These are phyloP conservation scores for Leucophora obtusa DNA, from an alignment of 2,888 invertebrate species.

Conservation along the genomic window DNA sequence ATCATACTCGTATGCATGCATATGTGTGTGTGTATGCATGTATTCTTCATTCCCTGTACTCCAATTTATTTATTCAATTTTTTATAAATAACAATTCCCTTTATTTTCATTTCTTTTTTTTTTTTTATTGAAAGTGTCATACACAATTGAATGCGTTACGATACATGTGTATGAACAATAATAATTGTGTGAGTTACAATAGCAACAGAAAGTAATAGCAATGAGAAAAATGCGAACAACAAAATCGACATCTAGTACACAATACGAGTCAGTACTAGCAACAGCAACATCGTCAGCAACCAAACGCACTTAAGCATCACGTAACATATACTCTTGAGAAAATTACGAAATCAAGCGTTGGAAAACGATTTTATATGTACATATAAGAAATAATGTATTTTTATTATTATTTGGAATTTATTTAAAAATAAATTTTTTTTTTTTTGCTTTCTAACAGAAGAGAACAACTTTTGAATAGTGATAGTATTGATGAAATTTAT, in stretches of 20 bases:
- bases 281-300: slow-evolving; percentile 29
- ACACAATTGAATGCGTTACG: slow-evolving; percentile 63
- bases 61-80: slow-evolving; percentile 32
- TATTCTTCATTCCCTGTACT: slow-evolving; percentile 20
- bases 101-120: slow-evolving; percentile 43
- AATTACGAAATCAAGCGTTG: slow-evolving; percentile 67
- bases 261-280: not conserved
- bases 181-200: not conserved
- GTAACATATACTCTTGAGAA: slow-evolving; percentile 66
- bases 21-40: too few relatives aligned
- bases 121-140: slow-evolving; percentile 60
- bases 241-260: not conserved
- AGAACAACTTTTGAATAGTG: too few relatives aligned
- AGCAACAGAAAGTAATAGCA: slow-evolving; percentile 10
- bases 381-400: slow-evolving; percentile 29
- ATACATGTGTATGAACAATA: slow-evolving; percentile 31
- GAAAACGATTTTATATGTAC: slow-evolving; percentile 55
- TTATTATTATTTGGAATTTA: not conserved
- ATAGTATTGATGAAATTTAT: too few relatives aligned
- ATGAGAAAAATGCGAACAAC: not conserved
- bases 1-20: not conserved
- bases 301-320: slow-evolving; percentile 61
- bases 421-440: not conserved
- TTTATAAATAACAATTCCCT: slow-evolving; percentile 44
- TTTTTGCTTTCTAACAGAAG: too few relatives aligned